Evolutionary conservation across 2,888 invertebrate species (phyloP).

Genomic region (Mamestra brassicae): DNA sequence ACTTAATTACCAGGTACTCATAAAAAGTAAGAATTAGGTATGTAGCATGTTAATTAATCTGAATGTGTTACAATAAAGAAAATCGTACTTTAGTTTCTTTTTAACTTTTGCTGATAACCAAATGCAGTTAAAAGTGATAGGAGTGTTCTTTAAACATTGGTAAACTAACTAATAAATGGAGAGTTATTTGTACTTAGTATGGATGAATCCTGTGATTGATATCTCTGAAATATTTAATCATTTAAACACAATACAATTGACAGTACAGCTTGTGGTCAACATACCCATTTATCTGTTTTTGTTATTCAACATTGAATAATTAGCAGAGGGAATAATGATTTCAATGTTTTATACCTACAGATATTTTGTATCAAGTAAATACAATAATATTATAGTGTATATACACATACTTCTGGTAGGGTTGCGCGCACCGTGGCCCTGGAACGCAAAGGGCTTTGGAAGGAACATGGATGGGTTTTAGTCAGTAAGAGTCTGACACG

Average conservation of each 20-base stretch:
- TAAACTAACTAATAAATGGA: neutral
- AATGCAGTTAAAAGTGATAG: neutral
- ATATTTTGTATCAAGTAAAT: neutral
- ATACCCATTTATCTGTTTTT: neutral
- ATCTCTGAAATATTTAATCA: neutral
- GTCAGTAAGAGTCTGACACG: too few species aligned
- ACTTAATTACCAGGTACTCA: conserved; percentile 23
- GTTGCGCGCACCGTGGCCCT: too few species aligned
- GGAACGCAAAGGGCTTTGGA: too few species aligned
- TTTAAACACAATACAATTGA: neutral
- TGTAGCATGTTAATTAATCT: conserved; percentile 38
- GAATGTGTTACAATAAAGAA: conserved; percentile 19
- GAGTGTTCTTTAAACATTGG: neutral
- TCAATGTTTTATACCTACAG: neutral
- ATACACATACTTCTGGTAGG: too few species aligned
- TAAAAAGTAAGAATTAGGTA: conserved; percentile 23
- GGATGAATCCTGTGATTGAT: neutral
- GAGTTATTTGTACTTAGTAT: neutral
- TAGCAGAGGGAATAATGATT: neutral
- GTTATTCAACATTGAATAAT: conserved; percentile 16
- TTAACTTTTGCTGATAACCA: conserved; percentile 1
- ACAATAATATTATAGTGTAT: neutral
- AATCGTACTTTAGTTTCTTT: neutral
- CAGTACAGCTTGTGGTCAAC: neutral
- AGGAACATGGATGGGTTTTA: too few species aligned